phyloP scores from a whole-genome alignment of 64 coral and sea anemone genomes.

The Porites lutea region DNA sequence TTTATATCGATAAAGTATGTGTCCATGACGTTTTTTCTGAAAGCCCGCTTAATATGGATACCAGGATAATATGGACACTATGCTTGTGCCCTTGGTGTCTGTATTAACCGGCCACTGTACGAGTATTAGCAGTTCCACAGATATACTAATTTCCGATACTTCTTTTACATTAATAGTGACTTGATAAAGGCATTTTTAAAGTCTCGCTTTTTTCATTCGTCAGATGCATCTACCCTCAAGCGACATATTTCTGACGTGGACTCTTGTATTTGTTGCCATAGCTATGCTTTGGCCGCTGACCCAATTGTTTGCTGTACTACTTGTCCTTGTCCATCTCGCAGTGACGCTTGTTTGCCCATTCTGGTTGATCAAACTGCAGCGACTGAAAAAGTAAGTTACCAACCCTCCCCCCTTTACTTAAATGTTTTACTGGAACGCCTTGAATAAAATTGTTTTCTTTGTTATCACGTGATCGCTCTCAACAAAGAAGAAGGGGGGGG shows the following conservation, averaged over 20 bases:
- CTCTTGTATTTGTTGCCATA: constrained; percentile 59
- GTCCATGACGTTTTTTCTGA: too few relatives aligned
- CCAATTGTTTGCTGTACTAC: constrained; percentile 64
- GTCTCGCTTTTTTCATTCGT: not conserved
- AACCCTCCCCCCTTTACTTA: not conserved
- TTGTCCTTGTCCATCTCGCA: constrained; percentile 68
- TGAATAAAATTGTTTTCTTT: not conserved
- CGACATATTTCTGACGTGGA: constrained; percentile 74
- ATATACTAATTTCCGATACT: not conserved
- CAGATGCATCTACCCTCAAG: constrained; percentile 59
- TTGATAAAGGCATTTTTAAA: not conserved
- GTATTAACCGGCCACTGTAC: too few relatives aligned
- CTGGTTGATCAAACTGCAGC: constrained; percentile 87
- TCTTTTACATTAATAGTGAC: not conserved
- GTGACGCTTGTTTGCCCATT: constrained; percentile 89
- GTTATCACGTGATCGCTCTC: too few relatives aligned
- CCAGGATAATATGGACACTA: too few relatives aligned
- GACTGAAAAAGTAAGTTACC: constrained; percentile 88
- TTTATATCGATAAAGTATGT: too few relatives aligned
- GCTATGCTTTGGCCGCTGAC: constrained; percentile 79
- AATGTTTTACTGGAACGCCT: not conserved
- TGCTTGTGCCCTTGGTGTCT: too few relatives aligned
- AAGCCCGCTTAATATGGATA: too few relatives aligned
- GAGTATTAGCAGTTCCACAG: too few relatives aligned
- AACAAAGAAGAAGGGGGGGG: too few relatives aligned